Base-by-base conservation (phyloP, 2,888 invertebrate species). In the Masnerella sp. region DNA sequence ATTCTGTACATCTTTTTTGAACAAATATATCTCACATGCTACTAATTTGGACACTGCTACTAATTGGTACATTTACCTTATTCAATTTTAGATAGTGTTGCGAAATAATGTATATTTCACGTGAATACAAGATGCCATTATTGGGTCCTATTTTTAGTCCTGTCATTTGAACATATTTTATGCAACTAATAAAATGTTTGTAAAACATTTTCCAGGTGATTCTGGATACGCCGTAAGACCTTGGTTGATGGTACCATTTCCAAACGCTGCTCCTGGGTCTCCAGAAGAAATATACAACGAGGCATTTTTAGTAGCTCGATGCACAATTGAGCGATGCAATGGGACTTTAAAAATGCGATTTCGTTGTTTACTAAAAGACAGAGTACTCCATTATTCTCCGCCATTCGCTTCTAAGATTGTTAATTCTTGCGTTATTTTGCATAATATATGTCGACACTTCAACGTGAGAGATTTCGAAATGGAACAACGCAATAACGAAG, bases 321-420 rank as follows among this genome's bases (percentile, higher is more conserved):
- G 20, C 5, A 42, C 11, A 2, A 47, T 49, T 36, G 61, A 61
- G 17, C 34, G 43, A 15, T 45, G 45, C 18, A 47, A 47, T 22
- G 61, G 61, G 5, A 30, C 34, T 1, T 9, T 61, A 2, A 61
- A 38, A 36, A 38, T 12, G 32, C 20, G 61, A 38, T 61, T 61
- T 38, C 36, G 61, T 18, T 61, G 47, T 25, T 12, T 22, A 1
- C 18, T 61, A 5, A 61, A 61, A 34, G 32, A 61, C 17, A 7
- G 59, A 34, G 43, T 43, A 3, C n/a, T 59, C 1, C 59, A 59
- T 45, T 59, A 59, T 15, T 0, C 11, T 5, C 59, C 59, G 18
- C 14, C 17, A 14, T 12, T 59, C 28, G 45, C 59, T 1, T 59
- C 43, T 0, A 47, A 59, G 25, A 59, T 59, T 12, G 22, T 59